Evolutionary conservation across 2,888 invertebrate genomes (phyloP).

Genomic region (Patella pellucida): DNA sequence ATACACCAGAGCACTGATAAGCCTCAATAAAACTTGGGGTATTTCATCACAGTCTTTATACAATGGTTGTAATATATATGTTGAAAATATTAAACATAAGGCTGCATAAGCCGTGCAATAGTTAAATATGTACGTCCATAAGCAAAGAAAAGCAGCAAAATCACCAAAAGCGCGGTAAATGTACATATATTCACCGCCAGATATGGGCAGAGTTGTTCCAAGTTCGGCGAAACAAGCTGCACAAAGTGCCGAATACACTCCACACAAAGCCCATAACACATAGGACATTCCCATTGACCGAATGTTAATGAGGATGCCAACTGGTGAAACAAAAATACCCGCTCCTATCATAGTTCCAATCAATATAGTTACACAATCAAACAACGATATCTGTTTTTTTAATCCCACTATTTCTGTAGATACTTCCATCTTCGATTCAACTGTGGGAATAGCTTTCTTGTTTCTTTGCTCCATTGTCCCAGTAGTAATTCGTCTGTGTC

Average conservation of each 20-base stretch:
- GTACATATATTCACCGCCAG: constrained; percentile 73
- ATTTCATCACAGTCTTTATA: constrained; percentile 60
- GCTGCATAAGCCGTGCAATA: constrained; percentile 66
- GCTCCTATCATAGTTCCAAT: constrained; percentile 91
- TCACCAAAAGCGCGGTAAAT: constrained; percentile 67
- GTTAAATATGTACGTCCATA: constrained; percentile 67
- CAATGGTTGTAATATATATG: constrained; percentile 63
- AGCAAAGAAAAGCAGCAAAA: constrained; percentile 65
- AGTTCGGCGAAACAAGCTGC: constrained; percentile 92
- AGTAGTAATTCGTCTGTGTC: too few species aligned
- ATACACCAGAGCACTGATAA: constrained; percentile 61
- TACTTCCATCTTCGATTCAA: too few species aligned
- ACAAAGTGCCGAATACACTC: constrained; percentile 81
- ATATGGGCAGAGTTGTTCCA: constrained; percentile 86
- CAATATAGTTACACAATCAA: constrained; percentile 61
- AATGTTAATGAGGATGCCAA: constrained; percentile 87
- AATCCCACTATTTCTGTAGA: constrained; percentile 38
- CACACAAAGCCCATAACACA: constrained; percentile 90
- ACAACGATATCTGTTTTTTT: constrained; percentile 57
- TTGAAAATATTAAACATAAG: constrained; percentile 66
- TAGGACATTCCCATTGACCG: constrained; percentile 82
- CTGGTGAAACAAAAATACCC: constrained; percentile 95
- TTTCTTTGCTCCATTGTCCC: too few species aligned
- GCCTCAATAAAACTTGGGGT: constrained; percentile 51
- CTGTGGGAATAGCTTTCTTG: too few species aligned